Evolutionary conservation across 2,797 vertebrate genomes (phyloP).

Genomic region (Streptopelia turtur): DNA sequence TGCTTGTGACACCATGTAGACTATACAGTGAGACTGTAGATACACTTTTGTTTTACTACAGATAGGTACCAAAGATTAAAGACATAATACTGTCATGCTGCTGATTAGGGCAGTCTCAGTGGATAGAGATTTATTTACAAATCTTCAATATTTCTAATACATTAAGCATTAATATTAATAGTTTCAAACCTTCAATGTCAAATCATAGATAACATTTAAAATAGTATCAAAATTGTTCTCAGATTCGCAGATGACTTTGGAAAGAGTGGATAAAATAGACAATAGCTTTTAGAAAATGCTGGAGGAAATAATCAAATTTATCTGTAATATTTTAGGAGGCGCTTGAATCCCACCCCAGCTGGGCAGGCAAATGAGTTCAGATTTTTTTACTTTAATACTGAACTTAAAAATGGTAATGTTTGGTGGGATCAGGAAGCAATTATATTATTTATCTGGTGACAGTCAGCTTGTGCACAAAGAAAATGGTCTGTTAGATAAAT

Average conservation of each 20-base stretch:
- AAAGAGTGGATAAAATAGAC: background rate
- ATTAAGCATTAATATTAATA: background rate
- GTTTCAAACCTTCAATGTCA: background rate
- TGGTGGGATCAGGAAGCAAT: background rate
- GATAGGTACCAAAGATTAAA: background rate
- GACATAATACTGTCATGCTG: background rate
- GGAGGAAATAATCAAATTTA: accelerated
- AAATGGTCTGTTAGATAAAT: background rate
- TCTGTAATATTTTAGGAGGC: background rate
- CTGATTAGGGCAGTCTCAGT: background rate
- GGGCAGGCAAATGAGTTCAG: background rate
- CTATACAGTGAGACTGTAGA: background rate
- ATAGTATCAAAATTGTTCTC: background rate
- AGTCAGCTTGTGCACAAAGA: background rate
- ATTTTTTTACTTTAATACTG: background rate
- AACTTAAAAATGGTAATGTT: background rate
- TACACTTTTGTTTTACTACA: background rate
- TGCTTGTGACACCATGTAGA: background rate
- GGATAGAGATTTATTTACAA: background rate
- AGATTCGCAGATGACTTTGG: background rate
- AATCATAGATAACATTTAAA: background rate
- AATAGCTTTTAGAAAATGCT: background rate
- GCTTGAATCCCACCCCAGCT: background rate
- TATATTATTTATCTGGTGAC: background rate
- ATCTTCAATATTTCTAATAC: background rate